Conservation (phyloP, 2,113 vertebrate species). For the Mastomys natalensis region DNA sequence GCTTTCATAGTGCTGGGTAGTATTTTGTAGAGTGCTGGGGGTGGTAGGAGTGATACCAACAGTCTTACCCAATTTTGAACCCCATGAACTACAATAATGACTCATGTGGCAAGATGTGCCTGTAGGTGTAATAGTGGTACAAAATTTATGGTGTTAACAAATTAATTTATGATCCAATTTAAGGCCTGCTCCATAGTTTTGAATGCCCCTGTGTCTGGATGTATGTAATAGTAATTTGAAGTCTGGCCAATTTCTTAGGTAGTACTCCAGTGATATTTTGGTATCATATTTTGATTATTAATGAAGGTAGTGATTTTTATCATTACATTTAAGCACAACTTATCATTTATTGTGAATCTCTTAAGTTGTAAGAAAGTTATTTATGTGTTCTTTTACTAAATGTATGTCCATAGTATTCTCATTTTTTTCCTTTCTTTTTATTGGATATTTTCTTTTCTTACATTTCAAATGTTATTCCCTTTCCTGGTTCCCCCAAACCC, state of each 20-base stretch:
- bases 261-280: background rate
- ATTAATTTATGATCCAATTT: background rate
- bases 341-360: background rate
- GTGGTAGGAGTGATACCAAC: background rate
- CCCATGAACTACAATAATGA: background rate
- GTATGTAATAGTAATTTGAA: background rate
- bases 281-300: conserved; percentile 35
- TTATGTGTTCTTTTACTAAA: conserved; percentile 13
- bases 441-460: too few relatives aligned
- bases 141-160: background rate
- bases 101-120: background rate
- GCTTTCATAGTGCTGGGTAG: background rate
- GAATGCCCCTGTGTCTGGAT: background rate
- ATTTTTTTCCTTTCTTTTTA: conserved; percentile 13
- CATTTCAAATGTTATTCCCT: too few relatives aligned
- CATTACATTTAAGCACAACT: background rate
- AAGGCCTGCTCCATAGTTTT: background rate
- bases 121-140: background rate
- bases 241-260: conserved; percentile 7
- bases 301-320: conserved; percentile 35
- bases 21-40: background rate
- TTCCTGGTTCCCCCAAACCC: too few relatives aligned
- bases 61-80: background rate
- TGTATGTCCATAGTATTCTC: background rate
- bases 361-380: conserved; percentile 4